Base-by-base conservation (phyloP, 2,113 vertebrate species). In the Heptranchias perlo region DNA sequence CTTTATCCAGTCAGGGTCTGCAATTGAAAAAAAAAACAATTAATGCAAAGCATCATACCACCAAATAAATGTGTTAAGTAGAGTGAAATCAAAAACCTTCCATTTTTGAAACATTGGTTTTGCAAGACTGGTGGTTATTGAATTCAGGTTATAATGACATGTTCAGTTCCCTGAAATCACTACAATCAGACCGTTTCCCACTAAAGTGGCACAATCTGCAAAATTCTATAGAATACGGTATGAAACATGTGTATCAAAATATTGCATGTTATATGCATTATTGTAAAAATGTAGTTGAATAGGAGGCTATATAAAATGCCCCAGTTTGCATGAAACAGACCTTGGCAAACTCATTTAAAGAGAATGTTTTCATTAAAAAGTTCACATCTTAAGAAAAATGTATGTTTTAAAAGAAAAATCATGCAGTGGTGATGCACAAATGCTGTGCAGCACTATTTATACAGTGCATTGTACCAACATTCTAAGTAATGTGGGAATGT, bases 1-100 rank as follows among this genome's bases (percentile, higher is more conserved):
- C 98, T 98, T 99, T 96, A 99, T 99, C 99, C 99, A 99, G 82
- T 99, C 98, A 16, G 99, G 98, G 96, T 99, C 99, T 99, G 98
- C 31, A 96, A 97, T 96, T 73, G 96, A 97, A 96, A 96, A 97
- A 96, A 97, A 97, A 86, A 96, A 64, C 28, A 92, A 58, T 87
- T 52, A 64, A n/a, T 44, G 28, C 31, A 69, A 62, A 61, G 49
- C 54, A 92, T 62, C 23, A 8, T 2, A 91, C n/a, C 35, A 62
- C 52, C 35, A 91, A 61, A 91, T 91, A 92, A 35, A 92, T 84
- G 35, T 92, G 31, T 61, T 58, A 23, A 58, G 2, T 62, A 35
- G 35, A 47, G 6, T 93, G 58, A 93, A 93, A 93, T 93, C 52
- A 62, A 89, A 54, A 89, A 86, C 28, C 35, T 62, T n/a, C 16